Evolutionary conservation across 2,113 vertebrate species (phyloP), one percentile per base, ranked within the genome.

Genomic region (Thamnophis sirtalis): DNA sequence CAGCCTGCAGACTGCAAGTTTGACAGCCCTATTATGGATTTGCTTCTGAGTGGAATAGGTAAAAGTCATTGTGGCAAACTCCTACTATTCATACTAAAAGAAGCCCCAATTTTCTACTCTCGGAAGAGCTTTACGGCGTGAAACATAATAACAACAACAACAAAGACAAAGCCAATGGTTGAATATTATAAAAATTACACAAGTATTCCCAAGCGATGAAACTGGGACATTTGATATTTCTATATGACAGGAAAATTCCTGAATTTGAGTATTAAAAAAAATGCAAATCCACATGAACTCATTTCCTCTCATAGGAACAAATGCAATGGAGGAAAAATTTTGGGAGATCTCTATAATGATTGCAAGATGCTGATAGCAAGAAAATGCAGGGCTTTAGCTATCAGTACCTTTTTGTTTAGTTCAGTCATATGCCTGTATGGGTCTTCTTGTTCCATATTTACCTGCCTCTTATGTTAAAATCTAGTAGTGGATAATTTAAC

Each of bases 1-100:
- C 3, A 3, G 3, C 51, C 51, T 1, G 3, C 51, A 8, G 54
- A 1, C 15, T 0, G 1, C 17, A 5, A 55, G 5, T 55, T 55
- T 55, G 17, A 19, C 17, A 21, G 17, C 54, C 17, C 54, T 55
- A 53, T 80, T 80, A 21, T 9, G 33, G 19, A 38, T 33, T 43
- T 80, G 33, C 0, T 80, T 80, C 33, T 43, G 17, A 43, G 17
- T 6, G 33, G 15, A 7, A 73, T 33, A 80, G 17, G 19, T 80
- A 80, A 80, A 73, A 9, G 7, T 21, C 73, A 80, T 43, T 80
- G 33, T 21, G 6, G 33, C 33, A 80, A 80, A 80, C 33, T 80
- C 73, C 17, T 80, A 80, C 17, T 80, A 38, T 80, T 80, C 33
- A 43, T 43, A 80, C 33, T 22, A 80, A 80, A 80, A 43, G 17